A percentile compares a stretch with the other conserved stretches of the same genome.
These are phyloP conservation scores for Ophthalmolycus amberensis DNA, from an alignment of 2,113 vertebrate species.

Conservation along the genomic window DNA sequence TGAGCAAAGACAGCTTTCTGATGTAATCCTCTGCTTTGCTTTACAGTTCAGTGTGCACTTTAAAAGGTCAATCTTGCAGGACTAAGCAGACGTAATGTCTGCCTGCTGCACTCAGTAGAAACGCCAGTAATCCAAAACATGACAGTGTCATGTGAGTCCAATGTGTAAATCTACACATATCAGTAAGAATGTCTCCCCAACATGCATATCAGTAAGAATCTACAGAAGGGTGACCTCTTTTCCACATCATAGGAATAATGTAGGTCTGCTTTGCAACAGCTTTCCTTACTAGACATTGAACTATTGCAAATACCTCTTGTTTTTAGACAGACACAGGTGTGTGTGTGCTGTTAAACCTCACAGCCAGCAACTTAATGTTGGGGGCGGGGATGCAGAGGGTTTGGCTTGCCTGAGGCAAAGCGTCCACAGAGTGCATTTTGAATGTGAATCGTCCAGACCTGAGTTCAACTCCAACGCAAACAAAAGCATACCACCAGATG, in stretches of 20 bases:
- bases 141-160: not conserved
- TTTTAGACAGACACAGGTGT: conserved; percentile 16
- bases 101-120: conserved; percentile 43
- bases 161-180: conserved; percentile 18
- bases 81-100: conserved; percentile 61
- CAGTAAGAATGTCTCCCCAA: no score
- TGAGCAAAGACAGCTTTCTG: conserved; percentile 72
- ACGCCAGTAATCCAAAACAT: conserved; percentile 36
- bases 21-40: conserved; percentile 73
- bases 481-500: conserved; percentile 40
- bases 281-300: conserved; percentile 6
- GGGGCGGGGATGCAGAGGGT: not conserved
- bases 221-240: not conserved
- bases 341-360: conserved; percentile 31
- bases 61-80: conserved; percentile 73
- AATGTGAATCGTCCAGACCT: conserved; percentile 53
- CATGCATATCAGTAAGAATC: not conserved
- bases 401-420: conserved; percentile 52
- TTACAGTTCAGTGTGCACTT: conserved; percentile 70
- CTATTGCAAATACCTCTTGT: not conserved
- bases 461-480: conserved; percentile 36
- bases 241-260: not conserved
- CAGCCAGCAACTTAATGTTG: conserved; percentile 43
- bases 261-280: conserved; percentile 8
- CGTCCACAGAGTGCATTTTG: conserved; percentile 50